Base-by-base conservation (phyloP, 2,888 invertebrate genomes). In the Noctua fimbriata region DNA sequence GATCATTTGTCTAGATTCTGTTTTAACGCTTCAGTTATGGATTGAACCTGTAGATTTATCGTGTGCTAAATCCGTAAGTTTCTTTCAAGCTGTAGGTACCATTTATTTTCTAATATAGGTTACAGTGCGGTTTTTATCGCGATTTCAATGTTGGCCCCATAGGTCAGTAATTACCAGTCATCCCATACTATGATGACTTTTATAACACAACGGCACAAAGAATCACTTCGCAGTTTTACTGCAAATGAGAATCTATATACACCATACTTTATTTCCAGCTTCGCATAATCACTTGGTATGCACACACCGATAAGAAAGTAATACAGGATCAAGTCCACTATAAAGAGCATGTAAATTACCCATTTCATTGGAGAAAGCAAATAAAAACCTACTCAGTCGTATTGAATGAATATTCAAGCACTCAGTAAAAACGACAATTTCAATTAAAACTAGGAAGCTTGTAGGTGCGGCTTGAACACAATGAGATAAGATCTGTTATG, bases 401-500 rank as follows among this genome's bases (percentile, higher is more conserved):
- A 32, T 63, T 58, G 49, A 78, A 81, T 85, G 69, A 83, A 84
- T 85, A 87, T 85, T 84, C 85, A 70, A 74, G 41, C 52, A 21
- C 2, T 14, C 7, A 72, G 76, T 85, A 85, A 87, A 87, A 85
- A 77, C 84, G 84, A 44, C 81, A 3, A 89, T 90, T 91, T 90
- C 90, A 90, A 91, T 91, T 91, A 92, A 90, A 89, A 85, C 87
- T 87, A 90, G 91, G 90, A 91, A 92, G 90, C 86, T 72, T 86
- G 81, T 82, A 89, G 88, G 88, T 83, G 91, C 89, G 89, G 87
- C 79, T 79, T 79, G 74, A 81, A 89, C 83, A 89, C 87, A 88
- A 87, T 85, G 82, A 87, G 92, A 92, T 92, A 89, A 89, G 87
- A 93, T 92, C 91, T 63, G 89, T 91, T 92, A 92, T 90, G 93